Base-by-base conservation (phyloP, 2,888 invertebrate genomes). In the Philereme vetulata region DNA sequence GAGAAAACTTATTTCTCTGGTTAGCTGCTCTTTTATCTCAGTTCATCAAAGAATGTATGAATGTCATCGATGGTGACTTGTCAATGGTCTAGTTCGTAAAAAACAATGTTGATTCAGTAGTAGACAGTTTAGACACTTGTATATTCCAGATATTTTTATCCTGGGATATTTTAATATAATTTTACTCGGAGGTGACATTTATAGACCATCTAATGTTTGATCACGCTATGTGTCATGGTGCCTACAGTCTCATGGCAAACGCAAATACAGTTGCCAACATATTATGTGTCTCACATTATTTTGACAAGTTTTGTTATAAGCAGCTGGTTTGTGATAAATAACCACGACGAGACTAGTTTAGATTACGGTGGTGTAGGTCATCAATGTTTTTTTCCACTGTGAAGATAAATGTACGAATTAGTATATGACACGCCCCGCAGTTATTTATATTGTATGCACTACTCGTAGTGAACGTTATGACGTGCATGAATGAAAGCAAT, bases 171-270 rank as follows among this genome's bases (percentile, higher is more conserved):
- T 73, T 69, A 75, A 68, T 77, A 76, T 72, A 71, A 75, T 80
- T 77, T 78, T 67, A 75, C 72, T 72, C 68, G 65, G 65, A 59
- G 63, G 64, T 78, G 86, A 87, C 87, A 70, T 81, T 86, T 82
- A 86, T 84, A 74, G 77, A 64, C 80, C 69, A 82, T 81, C 75
- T 77, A 78, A 68, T 65, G 65, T 75, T 72, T 73, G 76, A 74
- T 71, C 71, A 65, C 67, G 62, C 71, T 70, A 5, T 36, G 5
- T 4, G 38, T 38, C 71, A 68, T 48, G 54, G 21, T 33, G 40
- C 40, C 55, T 55, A 64, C 40, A 62, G 70, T 56, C 58, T 65
- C 63, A 61, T 62, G 62, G 58, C 50, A 46, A 7, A 11, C 5
- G 35, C 52, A 38, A 11, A 21, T 48, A 35, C 21, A 21, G 21